Evolutionary conservation across 2,888 invertebrate species (phyloP), one percentile per base, ranked within the genome.

Genomic region (Microctonus hyperodae): DNA sequence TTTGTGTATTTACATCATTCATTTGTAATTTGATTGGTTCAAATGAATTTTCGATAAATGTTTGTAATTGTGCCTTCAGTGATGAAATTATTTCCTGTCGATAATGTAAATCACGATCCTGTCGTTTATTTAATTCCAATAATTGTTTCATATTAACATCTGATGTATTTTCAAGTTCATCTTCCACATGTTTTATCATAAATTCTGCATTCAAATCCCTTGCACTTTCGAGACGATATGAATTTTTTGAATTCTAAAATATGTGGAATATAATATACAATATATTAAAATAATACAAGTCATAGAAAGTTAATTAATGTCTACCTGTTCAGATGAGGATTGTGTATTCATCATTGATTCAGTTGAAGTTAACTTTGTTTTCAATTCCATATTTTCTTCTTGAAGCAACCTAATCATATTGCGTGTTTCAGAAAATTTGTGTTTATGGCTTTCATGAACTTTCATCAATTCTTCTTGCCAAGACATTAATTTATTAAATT

Each of bases 391-490:
- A 73, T 83, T 83, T 72, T 84, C 83, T 20, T 73, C 74, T 64
- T 77, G 80, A 22, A 85, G 75, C 37, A 79, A 77, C 13, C 73
- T 74, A 10, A 91, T 87, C 55, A 88, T 81, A 13, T 86, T 86
- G 73, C 87, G 89, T 0, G 90, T 90, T 79, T 91, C 89, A 13
- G 87, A 85, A 81, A 91, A 90, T 81, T 91, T 91, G 72, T 87
- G 86, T 74, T 89, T 90, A 67, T 91, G 90, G 71, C 87, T 78
- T 55, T 86, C 84, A 68, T 90, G 89, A 0, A 90, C 88, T 72
- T 86, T 86, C 77, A 88, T 83, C 75, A 91, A 89, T 70, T 90
- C 90, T 50, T 90, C 88, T 74, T 90, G 90, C 84, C 90, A 91
- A 0, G 85, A 85, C 0, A 87, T 85, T 44, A 92, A 86, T 57